phyloP scores from a whole-genome alignment of 2,113 vertebrate species.

The Saguinus imperator region DNA sequence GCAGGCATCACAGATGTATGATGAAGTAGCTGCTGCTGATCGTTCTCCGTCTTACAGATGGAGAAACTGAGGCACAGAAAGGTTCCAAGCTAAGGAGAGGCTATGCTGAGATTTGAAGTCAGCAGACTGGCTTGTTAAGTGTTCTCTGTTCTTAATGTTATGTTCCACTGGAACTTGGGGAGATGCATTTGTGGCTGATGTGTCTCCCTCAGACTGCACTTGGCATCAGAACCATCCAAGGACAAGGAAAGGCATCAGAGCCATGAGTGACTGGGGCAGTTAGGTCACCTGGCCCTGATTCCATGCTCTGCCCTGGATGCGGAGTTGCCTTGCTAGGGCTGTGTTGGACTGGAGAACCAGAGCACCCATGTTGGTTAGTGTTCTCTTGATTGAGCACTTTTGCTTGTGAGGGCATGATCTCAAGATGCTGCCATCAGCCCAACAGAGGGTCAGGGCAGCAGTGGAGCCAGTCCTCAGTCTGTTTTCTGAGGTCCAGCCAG shows the following conservation, averaged over 20 bases:
- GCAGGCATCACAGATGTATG: not conserved
- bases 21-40: not conserved
- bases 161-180: not conserved
- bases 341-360: not conserved
- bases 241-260: not conserved
- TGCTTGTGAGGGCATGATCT: not conserved
- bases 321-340: not conserved
- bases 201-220: not conserved
- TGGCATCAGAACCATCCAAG: not conserved
- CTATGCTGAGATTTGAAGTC: not conserved
- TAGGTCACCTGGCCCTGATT: not conserved
- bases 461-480: too few species aligned
- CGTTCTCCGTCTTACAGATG: not conserved
- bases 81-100: not conserved
- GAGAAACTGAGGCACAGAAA: not conserved
- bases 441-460: not conserved
- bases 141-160: not conserved
- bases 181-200: not conserved
- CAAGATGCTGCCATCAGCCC: not conserved
- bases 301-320: not conserved
- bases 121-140: not conserved
- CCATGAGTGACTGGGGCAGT: not conserved
- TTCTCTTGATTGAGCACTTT: not conserved
- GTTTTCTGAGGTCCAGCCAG: not conserved
- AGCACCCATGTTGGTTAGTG: not conserved